Base-by-base conservation (phyloP, 2,113 vertebrate species). In the Theristicus caerulescens region DNA sequence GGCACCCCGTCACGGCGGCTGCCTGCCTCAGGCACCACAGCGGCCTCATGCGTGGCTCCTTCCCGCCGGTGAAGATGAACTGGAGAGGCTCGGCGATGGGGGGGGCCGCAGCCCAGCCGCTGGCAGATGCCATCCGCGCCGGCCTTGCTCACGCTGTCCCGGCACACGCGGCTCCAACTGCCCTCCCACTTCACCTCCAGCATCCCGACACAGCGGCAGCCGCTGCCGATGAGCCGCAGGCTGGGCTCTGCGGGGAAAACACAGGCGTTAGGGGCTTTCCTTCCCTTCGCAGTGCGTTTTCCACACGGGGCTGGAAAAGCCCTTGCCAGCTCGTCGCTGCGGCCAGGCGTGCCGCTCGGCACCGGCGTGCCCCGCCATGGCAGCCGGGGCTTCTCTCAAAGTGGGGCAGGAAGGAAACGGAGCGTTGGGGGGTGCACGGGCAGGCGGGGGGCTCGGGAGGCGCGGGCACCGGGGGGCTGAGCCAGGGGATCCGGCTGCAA, bases 1-100 rank as follows among this genome's bases (percentile, higher is more conserved):
- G 0, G 71, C 97, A 97, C 9, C 1, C 1, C 3, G 0, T 3
- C 3, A 0, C 4, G 0, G 2, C 0, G 3, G 5, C 3, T 1
- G 0, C 13, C 1, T 0, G 0, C 5, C 0, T 0, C 4, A 0
- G 0, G 55, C 97, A 97, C 49, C 1, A 1, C 34, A 3, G 4
- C 3, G 2, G 1, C 44, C 3, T 3, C 0, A 0, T 0, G 3
- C 0, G 3, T 0, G 32, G 47, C 25, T 15, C 3, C 27, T 12
- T 25, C 25, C 36, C 7, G 0, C 1, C 0, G 0, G 7, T 4
- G 46, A 55, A 38, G 31, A 0, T 0, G 7, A 47, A 0, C 12
- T 15, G 2, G 40, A 32, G 3, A 49, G 2, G 20, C 2, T 89
- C 7, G 4, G 7, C 1, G 18, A 25, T 1, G n/a, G 11, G 4